A percentile compares a stretch with the other conserved stretches of the same genome.
These are phyloP conservation scores for Nothura maculosa DNA, from an alignment of 2,797 vertebrate genomes.

Conservation along the genomic window DNA sequence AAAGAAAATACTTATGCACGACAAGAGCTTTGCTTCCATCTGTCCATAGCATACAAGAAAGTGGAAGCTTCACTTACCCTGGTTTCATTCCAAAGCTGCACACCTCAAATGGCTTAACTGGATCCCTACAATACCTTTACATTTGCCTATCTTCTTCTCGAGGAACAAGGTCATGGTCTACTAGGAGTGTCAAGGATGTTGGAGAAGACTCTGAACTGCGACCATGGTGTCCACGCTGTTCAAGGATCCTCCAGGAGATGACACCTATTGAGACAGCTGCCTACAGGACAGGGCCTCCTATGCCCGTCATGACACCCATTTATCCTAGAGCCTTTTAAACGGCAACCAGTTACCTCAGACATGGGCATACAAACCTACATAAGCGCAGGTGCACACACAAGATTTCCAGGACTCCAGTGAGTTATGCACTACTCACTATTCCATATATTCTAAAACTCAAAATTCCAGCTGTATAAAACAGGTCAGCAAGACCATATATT, in stretches of 20 bases:
- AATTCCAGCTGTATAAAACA: not conserved
- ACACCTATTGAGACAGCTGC: constrained; percentile 17
- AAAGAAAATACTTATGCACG: not conserved
- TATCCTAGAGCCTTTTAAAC: not conserved
- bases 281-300: not conserved
- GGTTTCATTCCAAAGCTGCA: not conserved
- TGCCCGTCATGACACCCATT: not conserved
- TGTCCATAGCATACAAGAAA: not conserved
- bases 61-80: not conserved
- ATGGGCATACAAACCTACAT: constrained; percentile 18
- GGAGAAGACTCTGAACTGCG: accelerated
- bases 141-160: not conserved
- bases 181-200: not conserved
- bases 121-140: not conserved
- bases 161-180: not conserved
- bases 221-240: accelerated
- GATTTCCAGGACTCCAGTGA: not conserved
- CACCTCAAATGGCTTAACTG: not conserved
- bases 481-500: not conserved
- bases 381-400: not conserved
- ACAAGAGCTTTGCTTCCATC: not conserved
- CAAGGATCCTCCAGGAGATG: not conserved
- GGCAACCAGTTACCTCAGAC: not conserved
- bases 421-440: not conserved
- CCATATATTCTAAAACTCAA: not conserved